A percentile compares a stretch with the other conserved stretches of the same genome.
These are phyloP conservation scores for Chaenocephalus aceratus DNA, from an alignment of 2,113 vertebrate species.

Conservation along the genomic window DNA sequence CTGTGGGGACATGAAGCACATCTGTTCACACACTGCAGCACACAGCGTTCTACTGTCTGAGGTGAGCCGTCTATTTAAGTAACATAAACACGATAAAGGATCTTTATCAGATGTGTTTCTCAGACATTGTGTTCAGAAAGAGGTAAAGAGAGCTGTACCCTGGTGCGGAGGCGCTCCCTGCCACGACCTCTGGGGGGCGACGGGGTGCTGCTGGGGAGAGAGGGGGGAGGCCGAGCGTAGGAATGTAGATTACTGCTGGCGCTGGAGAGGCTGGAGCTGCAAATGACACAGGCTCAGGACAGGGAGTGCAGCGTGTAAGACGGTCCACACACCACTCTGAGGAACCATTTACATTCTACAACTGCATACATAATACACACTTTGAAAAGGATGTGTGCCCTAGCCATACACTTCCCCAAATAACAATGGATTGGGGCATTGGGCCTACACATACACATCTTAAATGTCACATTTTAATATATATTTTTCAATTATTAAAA, in stretches of 20 bases:
- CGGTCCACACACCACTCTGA: no score
- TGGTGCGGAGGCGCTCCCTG: slow-evolving; percentile 83
- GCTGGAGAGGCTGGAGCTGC: slow-evolving; percentile 91
- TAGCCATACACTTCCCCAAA: no score
- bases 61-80: no score
- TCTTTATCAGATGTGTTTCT: neutral
- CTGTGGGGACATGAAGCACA: slow-evolving; percentile 69
- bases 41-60: neutral
- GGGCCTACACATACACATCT: no score
- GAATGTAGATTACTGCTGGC: slow-evolving; percentile 97
- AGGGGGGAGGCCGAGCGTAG: slow-evolving; percentile 92
- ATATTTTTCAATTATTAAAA: no score
- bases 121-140: neutral
- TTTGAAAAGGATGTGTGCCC: no score
- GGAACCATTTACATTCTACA: no score
- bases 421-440: no score
- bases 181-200: slow-evolving; percentile 83
- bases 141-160: slow-evolving; percentile 61
- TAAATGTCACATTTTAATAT: no score
- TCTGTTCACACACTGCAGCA: neutral
- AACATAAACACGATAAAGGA: no score
- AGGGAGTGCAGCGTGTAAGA: neutral
- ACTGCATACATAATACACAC: no score
- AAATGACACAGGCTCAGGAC: slow-evolving; percentile 30
- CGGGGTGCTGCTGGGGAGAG: slow-evolving; percentile 71